A percentile compares a stretch with the other conserved stretches of the same genome.
Evolutionary conservation across 2,113 vertebrate species (phyloP).

Genomic region (Nycticryphes semicollaris): DNA sequence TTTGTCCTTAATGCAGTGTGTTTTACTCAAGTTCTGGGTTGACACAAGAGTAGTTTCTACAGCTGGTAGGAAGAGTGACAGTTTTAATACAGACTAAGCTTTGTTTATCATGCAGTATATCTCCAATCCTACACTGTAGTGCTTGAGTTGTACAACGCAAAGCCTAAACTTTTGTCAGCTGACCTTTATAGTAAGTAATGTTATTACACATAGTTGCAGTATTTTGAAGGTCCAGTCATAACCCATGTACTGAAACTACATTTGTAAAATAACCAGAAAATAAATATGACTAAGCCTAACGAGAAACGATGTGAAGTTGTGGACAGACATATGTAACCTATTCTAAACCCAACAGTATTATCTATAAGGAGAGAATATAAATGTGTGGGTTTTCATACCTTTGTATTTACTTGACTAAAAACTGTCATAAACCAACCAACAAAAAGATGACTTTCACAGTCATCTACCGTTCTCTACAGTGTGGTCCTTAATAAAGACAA

Average conservation of each 20-base stretch:
- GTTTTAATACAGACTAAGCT: not conserved
- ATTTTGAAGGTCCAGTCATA: not conserved
- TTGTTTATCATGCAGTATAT: not conserved
- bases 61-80: not conserved
- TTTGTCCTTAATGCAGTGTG: not conserved
- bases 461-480: not conserved
- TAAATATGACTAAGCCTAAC: not conserved
- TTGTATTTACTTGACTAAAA: not conserved
- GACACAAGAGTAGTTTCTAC: not conserved
- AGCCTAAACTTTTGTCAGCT: not conserved
- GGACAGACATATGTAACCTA: not conserved
- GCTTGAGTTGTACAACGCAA: not conserved
- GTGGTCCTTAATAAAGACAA: not conserved
- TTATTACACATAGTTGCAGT: not conserved
- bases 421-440: not conserved
- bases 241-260: not conserved
- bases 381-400: fast-evolving
- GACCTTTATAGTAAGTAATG: not conserved
- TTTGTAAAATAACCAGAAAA: not conserved
- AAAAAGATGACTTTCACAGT: not conserved
- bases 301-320: not conserved
- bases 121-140: not conserved
- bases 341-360: not conserved
- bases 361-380: not conserved
- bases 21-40: not conserved